A percentile compares a stretch with the other conserved stretches of the same genome.
These are phyloP conservation scores for Rhinolophus ferrumequinum DNA, from an alignment of 2,113 vertebrate genomes.

Conservation along the genomic window DNA sequence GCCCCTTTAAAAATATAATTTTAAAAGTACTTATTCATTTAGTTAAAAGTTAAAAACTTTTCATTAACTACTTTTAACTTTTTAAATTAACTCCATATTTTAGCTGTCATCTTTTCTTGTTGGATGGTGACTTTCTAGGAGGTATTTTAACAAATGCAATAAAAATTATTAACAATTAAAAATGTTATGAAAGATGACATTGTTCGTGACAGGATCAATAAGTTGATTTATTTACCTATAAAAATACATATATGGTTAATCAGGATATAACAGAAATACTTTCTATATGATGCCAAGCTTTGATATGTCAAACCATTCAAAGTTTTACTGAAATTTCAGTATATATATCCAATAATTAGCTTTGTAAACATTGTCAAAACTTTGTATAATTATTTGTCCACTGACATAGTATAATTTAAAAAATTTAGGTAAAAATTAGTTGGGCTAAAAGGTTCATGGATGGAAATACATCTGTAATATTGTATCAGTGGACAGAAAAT, in stretches of 20 bases:
- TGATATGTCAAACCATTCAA: background rate
- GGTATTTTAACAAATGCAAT: constrained; percentile 36
- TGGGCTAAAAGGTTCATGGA: background rate
- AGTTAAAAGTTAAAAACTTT: background rate
- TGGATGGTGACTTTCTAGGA: constrained; percentile 5
- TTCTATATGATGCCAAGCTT: background rate
- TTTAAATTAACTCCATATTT: constrained; percentile 18
- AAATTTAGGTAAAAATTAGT: background rate
- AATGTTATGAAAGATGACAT: constrained; percentile 31
- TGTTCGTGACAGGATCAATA: constrained; percentile 50
- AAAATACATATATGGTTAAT: background rate
- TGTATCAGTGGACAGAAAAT: background rate
- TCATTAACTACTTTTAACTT: constrained; percentile 24
- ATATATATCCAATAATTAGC: background rate
- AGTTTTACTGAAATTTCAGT: constrained; percentile 27
- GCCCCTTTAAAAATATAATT: constrained; percentile 1
- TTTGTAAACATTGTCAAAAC: constrained; percentile 45
- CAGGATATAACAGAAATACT: constrained; percentile 13
- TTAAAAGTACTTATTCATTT: background rate
- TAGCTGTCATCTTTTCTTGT: constrained; percentile 20
- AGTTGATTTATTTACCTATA: background rate
- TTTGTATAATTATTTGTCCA: constrained; percentile 33
- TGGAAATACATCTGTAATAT: constrained; percentile 4
- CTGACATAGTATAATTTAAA: background rate
- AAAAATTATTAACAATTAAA: constrained; percentile 23